These are phyloP conservation scores for Eugnorisma glareosa DNA, from an alignment of 2,888 invertebrate species.

Conservation along the genomic window DNA sequence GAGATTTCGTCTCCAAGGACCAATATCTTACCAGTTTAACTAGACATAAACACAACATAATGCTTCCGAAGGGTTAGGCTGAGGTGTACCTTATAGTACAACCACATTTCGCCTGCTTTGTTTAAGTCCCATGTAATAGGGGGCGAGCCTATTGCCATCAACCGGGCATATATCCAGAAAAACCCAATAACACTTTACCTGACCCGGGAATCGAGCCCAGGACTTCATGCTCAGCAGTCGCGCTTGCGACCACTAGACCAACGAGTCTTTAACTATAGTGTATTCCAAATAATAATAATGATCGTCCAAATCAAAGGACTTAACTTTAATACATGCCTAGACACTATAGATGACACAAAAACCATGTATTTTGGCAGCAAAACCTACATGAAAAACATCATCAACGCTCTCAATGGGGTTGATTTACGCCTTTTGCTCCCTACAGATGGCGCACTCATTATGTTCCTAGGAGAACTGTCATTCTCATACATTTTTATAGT, in stretches of 20 bases:
- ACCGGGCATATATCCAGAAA: neutral
- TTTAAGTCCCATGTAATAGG: neutral
- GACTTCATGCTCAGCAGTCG: neutral
- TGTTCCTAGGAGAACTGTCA: too few relatives aligned
- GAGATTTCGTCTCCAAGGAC: too few relatives aligned
- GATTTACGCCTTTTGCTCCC: too few relatives aligned
- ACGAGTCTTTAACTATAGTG: neutral
- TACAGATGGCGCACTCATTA: too few relatives aligned
- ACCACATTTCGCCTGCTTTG: neutral
- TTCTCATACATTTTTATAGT: too few relatives aligned
- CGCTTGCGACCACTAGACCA: neutral
- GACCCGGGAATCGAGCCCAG: neutral
- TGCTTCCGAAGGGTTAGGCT: too few relatives aligned
- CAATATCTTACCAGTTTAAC: too few relatives aligned
- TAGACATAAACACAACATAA: too few relatives aligned
- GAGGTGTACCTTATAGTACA: neutral
- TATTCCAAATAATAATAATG: neutral
- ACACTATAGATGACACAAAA: slow-evolving; percentile 8
- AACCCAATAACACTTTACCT: neutral
- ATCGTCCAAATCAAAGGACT: neutral
- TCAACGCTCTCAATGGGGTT: slow-evolving; percentile 52
- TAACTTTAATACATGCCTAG: too few relatives aligned
- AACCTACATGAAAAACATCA: slow-evolving; percentile 7
- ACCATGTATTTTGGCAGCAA: slow-evolving; percentile 31
- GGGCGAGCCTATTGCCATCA: neutral